These are phyloP conservation scores for Apodemus agrarius DNA, from an alignment of 2,797 vertebrate genomes.

Conservation along the genomic window DNA sequence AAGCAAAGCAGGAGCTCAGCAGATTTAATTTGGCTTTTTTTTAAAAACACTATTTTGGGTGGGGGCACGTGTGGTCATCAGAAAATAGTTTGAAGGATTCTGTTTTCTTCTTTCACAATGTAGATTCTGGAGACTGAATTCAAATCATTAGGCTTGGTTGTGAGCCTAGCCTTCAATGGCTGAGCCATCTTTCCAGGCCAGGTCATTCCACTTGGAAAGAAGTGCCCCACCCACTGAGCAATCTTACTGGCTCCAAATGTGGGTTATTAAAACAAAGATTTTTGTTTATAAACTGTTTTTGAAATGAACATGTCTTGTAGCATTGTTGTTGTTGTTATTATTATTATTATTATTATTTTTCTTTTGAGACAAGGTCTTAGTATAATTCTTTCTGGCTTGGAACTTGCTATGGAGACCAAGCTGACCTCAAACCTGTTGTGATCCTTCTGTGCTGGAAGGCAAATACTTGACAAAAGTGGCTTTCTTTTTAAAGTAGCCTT, in stretches of 20 bases:
- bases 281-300: not conserved
- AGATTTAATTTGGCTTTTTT: not conserved
- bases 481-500: not conserved
- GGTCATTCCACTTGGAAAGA: not conserved
- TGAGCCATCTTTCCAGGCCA: not conserved
- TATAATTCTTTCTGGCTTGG: not conserved
- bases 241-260: not conserved
- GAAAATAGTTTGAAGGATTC: not conserved
- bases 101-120: not conserved
- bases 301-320: not conserved
- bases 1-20: constrained; percentile 3
- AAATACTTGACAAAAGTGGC: not conserved
- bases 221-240: not conserved
- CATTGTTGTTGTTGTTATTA: not conserved
- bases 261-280: not conserved
- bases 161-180: not conserved
- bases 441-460: not conserved
- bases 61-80: not conserved
- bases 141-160: not conserved
- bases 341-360: not conserved
- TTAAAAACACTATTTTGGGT: not conserved
- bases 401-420: not conserved
- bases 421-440: not conserved
- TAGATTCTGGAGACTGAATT: not conserved
- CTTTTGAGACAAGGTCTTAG: not conserved